Conservation (phyloP, 2,888 invertebrate species). For the Drosophila mimetica region DNA sequence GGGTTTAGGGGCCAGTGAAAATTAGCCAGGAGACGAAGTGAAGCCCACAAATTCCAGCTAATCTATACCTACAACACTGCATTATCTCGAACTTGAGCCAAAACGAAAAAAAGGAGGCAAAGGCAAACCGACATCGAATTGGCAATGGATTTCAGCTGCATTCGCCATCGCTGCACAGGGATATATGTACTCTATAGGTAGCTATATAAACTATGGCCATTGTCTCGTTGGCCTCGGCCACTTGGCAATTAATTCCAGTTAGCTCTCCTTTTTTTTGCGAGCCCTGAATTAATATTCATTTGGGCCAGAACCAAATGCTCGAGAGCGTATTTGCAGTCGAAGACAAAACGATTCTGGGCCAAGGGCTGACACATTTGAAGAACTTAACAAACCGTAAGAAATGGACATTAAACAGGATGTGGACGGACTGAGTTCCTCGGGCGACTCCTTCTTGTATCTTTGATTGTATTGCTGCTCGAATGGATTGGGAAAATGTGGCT, state of each 20-base stretch:
- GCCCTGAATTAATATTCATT: conserved; percentile 45
- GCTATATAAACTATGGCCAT: not conserved
- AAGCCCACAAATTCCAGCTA: conserved; percentile 13
- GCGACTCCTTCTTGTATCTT: conserved; percentile 37
- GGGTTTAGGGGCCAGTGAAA: not conserved
- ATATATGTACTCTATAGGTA: not conserved
- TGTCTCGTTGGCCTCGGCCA: not conserved
- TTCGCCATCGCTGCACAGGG: not conserved
- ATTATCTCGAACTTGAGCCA: not conserved
- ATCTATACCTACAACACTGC: not conserved
- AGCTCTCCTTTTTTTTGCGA: conserved; percentile 1
- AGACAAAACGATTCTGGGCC: conserved; percentile 31
- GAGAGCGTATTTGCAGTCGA: conserved; percentile 12
- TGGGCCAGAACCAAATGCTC: not conserved
- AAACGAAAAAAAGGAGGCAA: not conserved
- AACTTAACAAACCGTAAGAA: conserved; percentile 75
- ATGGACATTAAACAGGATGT: conserved; percentile 70
- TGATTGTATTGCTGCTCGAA: conserved; percentile 60
- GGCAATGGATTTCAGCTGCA: conserved; percentile 9
- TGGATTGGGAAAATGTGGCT: conserved; percentile 5
- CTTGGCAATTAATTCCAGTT: conserved; percentile 41
- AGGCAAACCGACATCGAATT: conserved; percentile 2
- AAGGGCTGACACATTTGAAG: conserved; percentile 61
- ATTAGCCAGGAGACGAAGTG: not conserved
- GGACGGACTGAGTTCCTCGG: conserved; percentile 23